Conservation (phyloP, 2,797 vertebrate genomes). For the Rhodeus uyekii region DNA sequence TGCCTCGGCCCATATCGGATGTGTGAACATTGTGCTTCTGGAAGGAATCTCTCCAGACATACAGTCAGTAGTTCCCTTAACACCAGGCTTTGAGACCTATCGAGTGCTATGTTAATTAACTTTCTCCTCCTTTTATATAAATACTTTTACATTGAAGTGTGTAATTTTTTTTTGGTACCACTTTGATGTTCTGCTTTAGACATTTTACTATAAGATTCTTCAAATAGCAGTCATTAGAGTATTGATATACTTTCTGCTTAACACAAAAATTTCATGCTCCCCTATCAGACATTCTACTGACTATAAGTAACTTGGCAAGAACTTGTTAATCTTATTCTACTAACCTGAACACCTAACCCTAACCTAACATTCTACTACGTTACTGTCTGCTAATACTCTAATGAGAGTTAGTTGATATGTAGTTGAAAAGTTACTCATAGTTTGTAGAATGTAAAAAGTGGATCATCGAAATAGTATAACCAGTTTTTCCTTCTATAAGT, state of each 20-base stretch:
- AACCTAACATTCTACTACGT: no score
- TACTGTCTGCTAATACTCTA: not conserved
- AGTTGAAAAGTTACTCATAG: not conserved
- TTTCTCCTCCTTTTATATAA: not conserved
- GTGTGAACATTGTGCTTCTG: slow-evolving; percentile 95
- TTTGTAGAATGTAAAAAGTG: not conserved
- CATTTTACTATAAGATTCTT: not conserved
- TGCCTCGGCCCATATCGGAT: slow-evolving; percentile 96
- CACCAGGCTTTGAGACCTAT: not conserved
- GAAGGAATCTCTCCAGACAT: slow-evolving; percentile 98
- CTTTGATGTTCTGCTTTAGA: not conserved
- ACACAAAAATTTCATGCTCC: no score
- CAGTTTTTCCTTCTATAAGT: not conserved
- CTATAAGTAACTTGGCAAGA: no score
- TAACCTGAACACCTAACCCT: no score
- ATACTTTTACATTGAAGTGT: not conserved
- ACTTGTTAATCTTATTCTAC: no score
- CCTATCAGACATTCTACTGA: no score
- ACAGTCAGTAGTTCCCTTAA: slow-evolving; percentile 82
- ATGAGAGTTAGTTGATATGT: not conserved
- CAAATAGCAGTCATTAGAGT: not conserved
- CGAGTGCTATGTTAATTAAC: not conserved
- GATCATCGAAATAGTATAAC: not conserved
- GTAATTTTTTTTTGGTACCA: not conserved
- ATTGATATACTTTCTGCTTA: not conserved